Percentiles rank a stretch among this genome's conserved stretches.
Evolutionary conservation across 1,140 invertebrate genomes (phyloP).

Genomic region (Thrips palmi): DNA sequence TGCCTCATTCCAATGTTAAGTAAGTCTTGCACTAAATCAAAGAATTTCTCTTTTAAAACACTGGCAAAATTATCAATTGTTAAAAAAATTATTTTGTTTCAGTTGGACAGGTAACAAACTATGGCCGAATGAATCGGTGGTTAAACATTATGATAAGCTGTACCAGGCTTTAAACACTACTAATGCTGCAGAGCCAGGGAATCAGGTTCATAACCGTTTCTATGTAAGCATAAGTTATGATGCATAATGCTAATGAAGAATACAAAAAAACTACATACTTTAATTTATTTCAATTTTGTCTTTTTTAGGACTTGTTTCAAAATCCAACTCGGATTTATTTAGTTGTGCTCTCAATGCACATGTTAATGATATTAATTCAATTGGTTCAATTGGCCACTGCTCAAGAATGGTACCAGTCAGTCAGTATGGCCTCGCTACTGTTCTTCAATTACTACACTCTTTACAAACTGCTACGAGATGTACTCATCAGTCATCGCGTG

Average conservation of each 20-base stretch:
- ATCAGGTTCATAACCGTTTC: slow-evolving; percentile 61
- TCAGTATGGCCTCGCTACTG: slow-evolving; percentile 66
- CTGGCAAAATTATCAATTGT: not conserved
- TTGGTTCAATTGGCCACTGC: slow-evolving; percentile 56
- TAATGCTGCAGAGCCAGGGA: slow-evolving; percentile 59
- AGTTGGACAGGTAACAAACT: slow-evolving; percentile 54
- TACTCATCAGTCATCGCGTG: slow-evolving; percentile 62
- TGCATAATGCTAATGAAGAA: not conserved
- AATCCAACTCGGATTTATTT: slow-evolving; percentile 1
- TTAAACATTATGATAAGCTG: slow-evolving; percentile 57
- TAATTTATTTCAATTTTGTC: slow-evolving; percentile 1
- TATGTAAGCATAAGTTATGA: slow-evolving; percentile 44
- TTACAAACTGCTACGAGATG: slow-evolving; percentile 74
- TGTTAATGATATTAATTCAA: slow-evolving; percentile 53
- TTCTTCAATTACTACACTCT: slow-evolving; percentile 83
- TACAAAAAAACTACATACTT: not conserved
- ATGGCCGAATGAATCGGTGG: slow-evolving; percentile 60
- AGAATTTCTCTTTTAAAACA: too few species aligned
- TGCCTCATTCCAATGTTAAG: not conserved
- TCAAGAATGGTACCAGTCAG: slow-evolving; percentile 77
- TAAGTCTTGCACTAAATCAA: not conserved
- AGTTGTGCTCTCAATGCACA: slow-evolving; percentile 30
- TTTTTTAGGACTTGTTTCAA: not conserved
- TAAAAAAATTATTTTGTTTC: slow-evolving; percentile 11
- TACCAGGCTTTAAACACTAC: slow-evolving; percentile 60